Evolutionary conservation across 2,113 vertebrate genomes (phyloP).

Genomic region (Lonchura striata): DNA sequence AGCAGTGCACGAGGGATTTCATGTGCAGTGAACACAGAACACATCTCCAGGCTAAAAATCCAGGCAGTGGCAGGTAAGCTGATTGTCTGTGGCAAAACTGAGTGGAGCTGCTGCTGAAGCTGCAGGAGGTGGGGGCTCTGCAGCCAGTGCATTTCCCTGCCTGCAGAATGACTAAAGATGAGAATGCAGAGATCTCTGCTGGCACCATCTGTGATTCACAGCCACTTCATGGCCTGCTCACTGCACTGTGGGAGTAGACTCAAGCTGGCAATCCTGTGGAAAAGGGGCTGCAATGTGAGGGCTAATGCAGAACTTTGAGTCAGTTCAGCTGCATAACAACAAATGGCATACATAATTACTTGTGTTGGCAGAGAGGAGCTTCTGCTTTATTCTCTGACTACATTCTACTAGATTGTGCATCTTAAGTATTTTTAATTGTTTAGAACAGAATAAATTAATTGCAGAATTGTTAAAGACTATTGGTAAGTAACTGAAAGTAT

Average conservation of each 20-base stretch:
- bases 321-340: not conserved
- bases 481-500: not conserved
- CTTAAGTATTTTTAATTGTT: not conserved
- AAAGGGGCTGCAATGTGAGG: not conserved
- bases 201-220: conserved; percentile 58
- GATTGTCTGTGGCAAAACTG: not conserved
- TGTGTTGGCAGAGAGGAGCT: not conserved
- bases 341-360: not conserved
- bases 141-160: conserved; percentile 4
- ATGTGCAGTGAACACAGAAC: not conserved
- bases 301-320: conserved; percentile 33
- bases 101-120: not conserved
- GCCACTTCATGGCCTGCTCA: conserved; percentile 36
- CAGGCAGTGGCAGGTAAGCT: not conserved
- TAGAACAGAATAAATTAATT: not conserved
- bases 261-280: conserved; percentile 16
- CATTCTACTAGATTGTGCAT: not conserved
- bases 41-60: not conserved
- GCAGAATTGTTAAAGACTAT: not conserved
- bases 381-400: not conserved
- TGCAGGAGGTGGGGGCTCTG: not conserved
- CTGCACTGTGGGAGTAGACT: conserved; percentile 49
- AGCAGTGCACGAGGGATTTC: not conserved
- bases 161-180: conserved; percentile 53
- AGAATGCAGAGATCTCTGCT: conserved; percentile 36